phyloP scores from a whole-genome alignment of 2,113 vertebrate species.

The Trachemys scripta region DNA sequence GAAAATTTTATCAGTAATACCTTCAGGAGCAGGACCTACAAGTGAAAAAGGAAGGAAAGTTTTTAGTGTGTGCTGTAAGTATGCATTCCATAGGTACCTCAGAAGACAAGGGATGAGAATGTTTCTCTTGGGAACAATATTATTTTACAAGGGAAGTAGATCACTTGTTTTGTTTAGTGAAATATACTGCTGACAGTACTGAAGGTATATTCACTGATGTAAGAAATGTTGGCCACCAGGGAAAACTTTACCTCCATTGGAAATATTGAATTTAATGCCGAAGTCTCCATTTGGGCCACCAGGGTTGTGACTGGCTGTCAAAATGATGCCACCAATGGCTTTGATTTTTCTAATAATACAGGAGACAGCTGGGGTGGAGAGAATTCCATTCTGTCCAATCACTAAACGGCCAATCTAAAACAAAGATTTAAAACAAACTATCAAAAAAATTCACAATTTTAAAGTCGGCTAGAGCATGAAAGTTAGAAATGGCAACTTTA shows the following conservation, averaged over 20 bases:
- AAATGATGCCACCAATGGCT: conserved; percentile 96
- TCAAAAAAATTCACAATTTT: not conserved
- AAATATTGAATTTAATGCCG: conserved; percentile 97
- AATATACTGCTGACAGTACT: not conserved
- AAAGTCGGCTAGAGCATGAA: not conserved
- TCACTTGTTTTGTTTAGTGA: not conserved
- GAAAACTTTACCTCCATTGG: conserved; percentile 89
- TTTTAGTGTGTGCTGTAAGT: not conserved
- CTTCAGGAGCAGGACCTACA: conserved; percentile 95
- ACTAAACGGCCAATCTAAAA: conserved; percentile 93
- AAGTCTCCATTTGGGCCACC: conserved; percentile 96
- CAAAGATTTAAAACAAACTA: conserved; percentile 17
- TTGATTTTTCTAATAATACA: conserved; percentile 97
- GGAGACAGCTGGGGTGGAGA: conserved; percentile 96
- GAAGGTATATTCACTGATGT: rapidly evolving
- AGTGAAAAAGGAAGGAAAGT: not conserved
- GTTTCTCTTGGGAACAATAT: not conserved
- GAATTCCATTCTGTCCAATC: conserved; percentile 97
- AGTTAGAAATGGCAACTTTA: rapidly evolving
- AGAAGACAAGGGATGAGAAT: not conserved
- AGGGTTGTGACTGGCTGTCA: conserved; percentile 98
- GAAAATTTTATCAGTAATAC: conserved; percentile 95
- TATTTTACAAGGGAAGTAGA: not conserved
- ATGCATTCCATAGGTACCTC: rapidly evolving
- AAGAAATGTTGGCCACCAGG: not conserved